phyloP scores from a whole-genome alignment of 1,140 invertebrate genomes.

The Steinernema khuongi region DNA sequence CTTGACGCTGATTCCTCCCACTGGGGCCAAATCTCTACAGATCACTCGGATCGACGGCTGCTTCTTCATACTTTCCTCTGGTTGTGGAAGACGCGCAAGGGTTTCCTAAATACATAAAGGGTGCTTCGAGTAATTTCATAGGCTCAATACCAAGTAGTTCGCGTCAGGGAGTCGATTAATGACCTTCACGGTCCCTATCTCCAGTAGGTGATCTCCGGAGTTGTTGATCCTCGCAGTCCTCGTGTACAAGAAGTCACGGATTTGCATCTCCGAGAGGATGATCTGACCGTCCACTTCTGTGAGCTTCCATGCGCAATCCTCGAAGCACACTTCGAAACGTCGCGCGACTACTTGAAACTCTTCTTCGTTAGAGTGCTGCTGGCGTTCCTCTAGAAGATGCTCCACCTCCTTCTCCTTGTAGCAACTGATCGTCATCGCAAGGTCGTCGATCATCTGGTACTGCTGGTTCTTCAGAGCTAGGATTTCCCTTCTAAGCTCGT shows the following conservation, averaged over 20 bases:
- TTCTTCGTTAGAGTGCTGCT: constrained; percentile 35
- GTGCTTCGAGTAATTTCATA: background rate
- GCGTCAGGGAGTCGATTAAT: constrained; percentile 88
- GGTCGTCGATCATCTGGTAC: constrained; percentile 77
- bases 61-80: constrained; percentile 36
- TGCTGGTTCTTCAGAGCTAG: constrained; percentile 59
- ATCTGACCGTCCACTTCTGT: constrained; percentile 95
- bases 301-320: constrained; percentile 93
- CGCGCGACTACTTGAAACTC: constrained; percentile 66
- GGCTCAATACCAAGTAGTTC: constrained; percentile 69
- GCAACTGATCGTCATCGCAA: constrained; percentile 79
- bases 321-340: constrained; percentile 94
- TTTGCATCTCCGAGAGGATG: constrained; percentile 86
- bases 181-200: constrained; percentile 92
- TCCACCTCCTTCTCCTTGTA: constrained; percentile 76
- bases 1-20: constrained; percentile 94
- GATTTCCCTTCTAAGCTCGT: constrained; percentile 78
- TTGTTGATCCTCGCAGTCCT: constrained; percentile 93
- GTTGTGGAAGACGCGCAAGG: constrained; percentile 38
- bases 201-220: constrained; percentile 89
- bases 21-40: constrained; percentile 51
- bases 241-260: constrained; percentile 94
- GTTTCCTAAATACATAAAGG: constrained; percentile 39
- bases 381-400: constrained; percentile 50
- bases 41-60: constrained; percentile 53